Conservation (phyloP, 2,113 vertebrate genomes). For the Epinephelus fuscoguttatus region DNA sequence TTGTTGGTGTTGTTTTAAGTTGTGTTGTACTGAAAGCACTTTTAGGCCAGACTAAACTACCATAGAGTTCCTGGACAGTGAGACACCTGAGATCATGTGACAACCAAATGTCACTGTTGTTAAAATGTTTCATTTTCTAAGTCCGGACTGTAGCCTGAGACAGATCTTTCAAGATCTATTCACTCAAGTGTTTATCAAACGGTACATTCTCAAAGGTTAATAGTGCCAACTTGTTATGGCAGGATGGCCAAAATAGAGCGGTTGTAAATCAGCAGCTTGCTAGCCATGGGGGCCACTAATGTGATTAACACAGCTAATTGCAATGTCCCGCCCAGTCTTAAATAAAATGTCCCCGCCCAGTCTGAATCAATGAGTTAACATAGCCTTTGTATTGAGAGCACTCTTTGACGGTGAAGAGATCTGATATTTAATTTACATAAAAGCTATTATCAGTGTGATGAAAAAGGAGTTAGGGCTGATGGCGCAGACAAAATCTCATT, state of each 20-base stretch:
- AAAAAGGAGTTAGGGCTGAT: neutral
- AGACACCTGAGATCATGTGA: no score
- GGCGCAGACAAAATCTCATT: slow-evolving; percentile 38
- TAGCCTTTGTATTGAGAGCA: neutral
- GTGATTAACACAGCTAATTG: slow-evolving; percentile 50
- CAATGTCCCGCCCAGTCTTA: slow-evolving; percentile 24
- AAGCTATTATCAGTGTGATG: slow-evolving; percentile 42
- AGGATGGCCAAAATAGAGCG: no score
- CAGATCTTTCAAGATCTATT: no score
- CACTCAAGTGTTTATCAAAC: no score
- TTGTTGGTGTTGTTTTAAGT: slow-evolving; percentile 1
- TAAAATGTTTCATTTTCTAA: no score
- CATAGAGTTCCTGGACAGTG: no score
- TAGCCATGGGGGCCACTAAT: neutral
- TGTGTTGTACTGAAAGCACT: neutral
- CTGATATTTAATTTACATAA: slow-evolving; percentile 35
- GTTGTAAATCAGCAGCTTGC: neutral
- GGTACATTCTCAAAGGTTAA: no score
- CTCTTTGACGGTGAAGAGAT: neutral
- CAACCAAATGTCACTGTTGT: no score
- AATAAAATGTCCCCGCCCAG: slow-evolving; percentile 33
- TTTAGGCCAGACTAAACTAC: neutral
- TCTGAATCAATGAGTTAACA: neutral
- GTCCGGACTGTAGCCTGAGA: no score
- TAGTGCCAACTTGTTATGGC: no score